Conservation (phyloP, 2,797 vertebrate species). For the Urocyon cinereoargenteus region DNA sequence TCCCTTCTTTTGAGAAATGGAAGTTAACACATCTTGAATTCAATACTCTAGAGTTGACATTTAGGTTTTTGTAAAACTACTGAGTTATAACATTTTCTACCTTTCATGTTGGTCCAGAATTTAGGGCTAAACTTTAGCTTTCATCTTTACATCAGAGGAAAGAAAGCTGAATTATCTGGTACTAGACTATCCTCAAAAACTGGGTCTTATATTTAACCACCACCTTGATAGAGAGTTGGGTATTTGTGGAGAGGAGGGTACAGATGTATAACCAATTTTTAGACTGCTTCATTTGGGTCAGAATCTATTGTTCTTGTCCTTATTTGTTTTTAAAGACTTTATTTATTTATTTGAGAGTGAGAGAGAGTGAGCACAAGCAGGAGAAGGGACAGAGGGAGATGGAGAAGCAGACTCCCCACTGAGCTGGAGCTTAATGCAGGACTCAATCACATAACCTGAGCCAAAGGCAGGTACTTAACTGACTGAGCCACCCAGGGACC, state of each 20-base stretch:
- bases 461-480: too few species aligned
- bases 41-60: neutral
- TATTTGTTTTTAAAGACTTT: too few species aligned
- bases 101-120: neutral
- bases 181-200: neutral
- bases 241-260: neutral
- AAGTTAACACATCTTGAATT: neutral
- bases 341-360: too few species aligned
- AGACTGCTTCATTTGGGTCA: neutral
- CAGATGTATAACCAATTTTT: neutral
- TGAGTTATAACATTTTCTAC: neutral
- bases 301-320: neutral
- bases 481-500: too few species aligned
- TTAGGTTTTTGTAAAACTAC: neutral
- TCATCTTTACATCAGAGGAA: neutral
- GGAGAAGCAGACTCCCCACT: too few species aligned
- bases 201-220: neutral
- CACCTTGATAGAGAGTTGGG: neutral
- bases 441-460: too few species aligned
- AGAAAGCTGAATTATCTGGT: neutral
- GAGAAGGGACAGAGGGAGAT: too few species aligned
- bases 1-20: neutral
- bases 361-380: too few species aligned
- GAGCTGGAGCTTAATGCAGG: too few species aligned
- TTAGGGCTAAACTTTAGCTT: neutral